phyloP scores from a whole-genome alignment of 2,888 invertebrate species.

The Arctia plantaginis region DNA sequence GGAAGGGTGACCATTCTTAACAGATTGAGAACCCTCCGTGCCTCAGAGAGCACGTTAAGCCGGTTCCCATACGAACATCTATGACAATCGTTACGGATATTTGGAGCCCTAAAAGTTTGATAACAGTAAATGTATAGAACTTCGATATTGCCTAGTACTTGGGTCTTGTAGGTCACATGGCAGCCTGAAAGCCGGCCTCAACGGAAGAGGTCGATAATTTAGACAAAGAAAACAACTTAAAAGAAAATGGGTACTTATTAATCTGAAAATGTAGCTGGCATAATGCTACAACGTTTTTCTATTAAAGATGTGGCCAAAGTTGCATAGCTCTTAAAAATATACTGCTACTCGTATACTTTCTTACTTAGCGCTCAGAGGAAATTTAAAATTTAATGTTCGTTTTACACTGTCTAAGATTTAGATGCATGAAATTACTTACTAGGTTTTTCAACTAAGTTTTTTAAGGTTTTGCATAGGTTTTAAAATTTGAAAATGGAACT shows the following conservation, averaged over 20 bases:
- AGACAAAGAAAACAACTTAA: background rate
- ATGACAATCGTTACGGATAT: background rate
- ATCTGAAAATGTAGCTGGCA: background rate
- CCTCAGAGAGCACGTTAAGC: background rate
- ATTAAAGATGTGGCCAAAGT: background rate
- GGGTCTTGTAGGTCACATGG: too few species aligned
- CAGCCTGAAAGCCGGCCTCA: too few species aligned
- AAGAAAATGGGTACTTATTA: background rate
- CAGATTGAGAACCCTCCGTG: background rate
- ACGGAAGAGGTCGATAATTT: too few species aligned
- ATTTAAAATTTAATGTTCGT: conserved; percentile 1
- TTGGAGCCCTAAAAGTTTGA: background rate
- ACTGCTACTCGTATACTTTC: conserved; percentile 2
- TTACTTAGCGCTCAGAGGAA: background rate
- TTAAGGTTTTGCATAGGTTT: background rate
- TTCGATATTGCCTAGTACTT: background rate
- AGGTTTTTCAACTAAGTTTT: background rate
- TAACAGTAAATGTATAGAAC: background rate
- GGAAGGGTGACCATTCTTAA: background rate
- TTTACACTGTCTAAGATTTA: background rate
- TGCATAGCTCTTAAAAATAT: background rate
- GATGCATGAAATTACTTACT: background rate
- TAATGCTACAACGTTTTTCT: background rate
- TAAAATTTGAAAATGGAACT: background rate
- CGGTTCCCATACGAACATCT: background rate